Base-by-base conservation (phyloP, 2,888 invertebrate species). In the Epistrophe eligans region DNA sequence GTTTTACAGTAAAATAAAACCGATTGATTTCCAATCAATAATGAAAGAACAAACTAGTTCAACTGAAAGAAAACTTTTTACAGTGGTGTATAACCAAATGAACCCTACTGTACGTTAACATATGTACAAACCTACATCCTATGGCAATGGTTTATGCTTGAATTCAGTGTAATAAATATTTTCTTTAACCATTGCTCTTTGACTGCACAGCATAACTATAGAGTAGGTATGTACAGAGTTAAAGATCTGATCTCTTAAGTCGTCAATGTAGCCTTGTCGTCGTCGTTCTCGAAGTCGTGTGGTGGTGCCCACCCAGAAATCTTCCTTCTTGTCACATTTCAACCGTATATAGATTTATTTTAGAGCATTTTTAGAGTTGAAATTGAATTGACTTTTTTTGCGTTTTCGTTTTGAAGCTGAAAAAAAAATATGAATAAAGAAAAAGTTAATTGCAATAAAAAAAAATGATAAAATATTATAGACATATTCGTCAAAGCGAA, bases 231-330 rank as follows among this genome's bases (percentile, higher is more conserved):
- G 1, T 32, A 32, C 32, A 32, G 38, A 64, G 64, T 64, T 72
- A 52, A 76, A 79, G 84, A 84, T 84, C 64, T 79, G 83, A 83
- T 83, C 62, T 76, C 52, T 24, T 62, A 19, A 70, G 64, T 70
- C 72, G 67, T 79, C 79, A 72, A 79, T 74, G 62, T 60, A 60
- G 71, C 64, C 70, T 43, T 70, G 62, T 45, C 40, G 66, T 76
- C 80, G 52, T 76, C 80, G 52, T 66, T 67, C 67, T 50, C 35
- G 19, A 62, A 67, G 67, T 67, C 67, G 48, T 57, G 71, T 72
- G 45, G 10, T 60, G 84, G 10, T 60, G 84, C 84, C 84, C 80
- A 80, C 84, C 84, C 84, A 84, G 80, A 84, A 84, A 84, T 77
- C 67, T 73, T 84, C 77, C 72, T 50, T 70, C 84, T 62, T 84